Evolutionary conservation across 2,888 invertebrate genomes (phyloP), one percentile per base, ranked within the genome.

Genomic region (Drosophila limbata): DNA sequence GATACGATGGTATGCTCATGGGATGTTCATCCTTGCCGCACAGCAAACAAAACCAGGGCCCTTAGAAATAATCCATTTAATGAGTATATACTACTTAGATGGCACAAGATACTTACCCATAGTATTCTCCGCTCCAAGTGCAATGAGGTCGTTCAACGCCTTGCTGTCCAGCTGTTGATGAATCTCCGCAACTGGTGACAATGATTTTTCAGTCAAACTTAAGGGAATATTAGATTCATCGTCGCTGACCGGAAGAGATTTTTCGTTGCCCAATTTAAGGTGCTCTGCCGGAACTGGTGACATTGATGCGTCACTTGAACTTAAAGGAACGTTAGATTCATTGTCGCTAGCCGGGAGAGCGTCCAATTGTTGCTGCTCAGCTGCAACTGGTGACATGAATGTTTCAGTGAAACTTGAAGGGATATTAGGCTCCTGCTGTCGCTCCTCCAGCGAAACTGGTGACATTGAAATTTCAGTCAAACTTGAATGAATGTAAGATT

Each of bases 31-130:
- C 39, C 1, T 2, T 21, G 25, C 57, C 52, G 13, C 71, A 70
- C 10, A 28, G 5, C 19, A 39, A 3, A 10, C 64, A 70, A 6
- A 39, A 3, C 64, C 71, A 70, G 10, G 60, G 21, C 0, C 53
- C 60, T 66, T 60, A 31, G 17, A 47, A 17, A 13, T 13, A 8
- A 25, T 9, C 2, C n/a, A 11, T 21, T 19, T 1, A 17, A 31
- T n/a, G 28, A 0, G 9, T 9, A 3, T 11, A 28, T 21, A 17
- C 13, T 9, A 5, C 0, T 9, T 0, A 8, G 0, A 28, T 42
- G 13, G 1, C 0, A 25, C 6, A 21, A 44, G 8, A 8, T 44
- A 13, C n/a, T 33, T 31, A 72, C 71, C 66, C 21, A 13, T 8
- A 1, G 17, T 48, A 3, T 48, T 71, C 15, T 65, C 52, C 15